These are phyloP conservation scores for Ramphastos sulfuratus DNA, from an alignment of 2,113 vertebrate genomes.

Conservation along the genomic window DNA sequence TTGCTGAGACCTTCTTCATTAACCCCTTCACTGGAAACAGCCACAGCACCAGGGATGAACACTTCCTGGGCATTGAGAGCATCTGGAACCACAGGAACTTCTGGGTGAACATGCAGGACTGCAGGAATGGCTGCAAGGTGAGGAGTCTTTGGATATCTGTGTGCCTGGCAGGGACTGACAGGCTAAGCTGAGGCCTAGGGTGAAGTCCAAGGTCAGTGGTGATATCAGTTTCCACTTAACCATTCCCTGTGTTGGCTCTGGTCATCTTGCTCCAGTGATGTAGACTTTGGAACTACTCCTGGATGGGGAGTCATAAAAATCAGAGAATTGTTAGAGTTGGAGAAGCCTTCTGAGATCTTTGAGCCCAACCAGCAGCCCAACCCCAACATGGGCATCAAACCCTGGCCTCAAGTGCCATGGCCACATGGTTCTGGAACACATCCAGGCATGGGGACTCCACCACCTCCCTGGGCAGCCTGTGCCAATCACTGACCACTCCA, in stretches of 20 bases:
- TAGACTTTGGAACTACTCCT: neutral
- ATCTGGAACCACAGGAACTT: conserved; percentile 92
- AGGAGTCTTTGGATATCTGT: neutral
- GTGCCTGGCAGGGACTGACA: neutral
- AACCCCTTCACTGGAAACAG: conserved; percentile 83
- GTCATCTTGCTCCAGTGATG: neutral
- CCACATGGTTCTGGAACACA: no score
- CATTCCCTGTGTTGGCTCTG: neutral
- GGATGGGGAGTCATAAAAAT: neutral
- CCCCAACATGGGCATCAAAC: no score
- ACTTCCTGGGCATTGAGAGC: conserved; percentile 92
- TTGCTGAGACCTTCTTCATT: conserved; percentile 89
- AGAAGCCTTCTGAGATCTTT: no score
- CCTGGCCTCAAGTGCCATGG: no score
- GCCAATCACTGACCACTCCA: no score
- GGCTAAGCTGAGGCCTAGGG: neutral
- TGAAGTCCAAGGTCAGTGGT: neutral
- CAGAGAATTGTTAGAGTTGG: no score
- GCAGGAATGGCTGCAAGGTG: conserved; percentile 83
- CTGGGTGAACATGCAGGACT: conserved; percentile 95
- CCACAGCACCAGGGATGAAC: conserved; percentile 67
- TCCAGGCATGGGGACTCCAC: no score
- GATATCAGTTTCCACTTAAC: neutral
- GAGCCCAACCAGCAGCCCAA: no score
- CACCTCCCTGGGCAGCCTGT: no score